Evolutionary conservation across 2,888 invertebrate genomes (phyloP).

Genomic region (Conchocele bisecta): DNA sequence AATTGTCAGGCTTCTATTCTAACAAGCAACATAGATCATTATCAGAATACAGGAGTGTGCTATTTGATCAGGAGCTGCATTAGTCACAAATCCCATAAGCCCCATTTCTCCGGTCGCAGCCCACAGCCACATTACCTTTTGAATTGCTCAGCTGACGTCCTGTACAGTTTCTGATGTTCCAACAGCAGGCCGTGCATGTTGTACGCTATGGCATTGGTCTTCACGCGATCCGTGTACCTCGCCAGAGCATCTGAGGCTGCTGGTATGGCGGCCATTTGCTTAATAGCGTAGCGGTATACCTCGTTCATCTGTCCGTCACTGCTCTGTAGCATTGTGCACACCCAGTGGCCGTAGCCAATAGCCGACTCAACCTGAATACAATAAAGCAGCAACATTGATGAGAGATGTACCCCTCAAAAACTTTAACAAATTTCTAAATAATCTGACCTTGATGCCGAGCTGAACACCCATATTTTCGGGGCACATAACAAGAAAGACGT

Average conservation of each 20-base stretch:
- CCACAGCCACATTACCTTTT: too few relatives aligned
- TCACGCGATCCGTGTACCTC: slow-evolving; percentile 88
- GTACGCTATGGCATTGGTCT: slow-evolving; percentile 87
- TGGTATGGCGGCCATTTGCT: slow-evolving; percentile 91
- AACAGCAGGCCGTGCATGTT: slow-evolving; percentile 90
- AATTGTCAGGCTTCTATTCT: too few relatives aligned
- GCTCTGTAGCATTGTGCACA: slow-evolving; percentile 88
- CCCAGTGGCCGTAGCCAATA: slow-evolving; percentile 93
- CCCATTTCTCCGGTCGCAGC: too few relatives aligned
- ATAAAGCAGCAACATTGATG: neutral
- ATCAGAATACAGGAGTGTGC: too few relatives aligned
- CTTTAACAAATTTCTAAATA: too few relatives aligned
- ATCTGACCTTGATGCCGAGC: neutral
- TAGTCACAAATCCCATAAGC: too few relatives aligned
- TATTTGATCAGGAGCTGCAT: too few relatives aligned
- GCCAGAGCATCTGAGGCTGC: slow-evolving; percentile 90
- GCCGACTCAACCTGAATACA: slow-evolving; percentile 87
- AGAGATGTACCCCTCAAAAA: too few relatives aligned
- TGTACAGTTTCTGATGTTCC: slow-evolving; percentile 86
- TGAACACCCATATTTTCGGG: too few relatives aligned
- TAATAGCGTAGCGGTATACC: slow-evolving; percentile 88
- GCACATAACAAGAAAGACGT: too few relatives aligned
- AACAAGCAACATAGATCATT: too few relatives aligned
- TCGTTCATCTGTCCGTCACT: slow-evolving; percentile 84
- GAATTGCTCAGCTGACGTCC: slow-evolving; percentile 87